These are phyloP conservation scores for Proteles cristata DNA, from an alignment of 2,113 vertebrate genomes.

Conservation along the genomic window DNA sequence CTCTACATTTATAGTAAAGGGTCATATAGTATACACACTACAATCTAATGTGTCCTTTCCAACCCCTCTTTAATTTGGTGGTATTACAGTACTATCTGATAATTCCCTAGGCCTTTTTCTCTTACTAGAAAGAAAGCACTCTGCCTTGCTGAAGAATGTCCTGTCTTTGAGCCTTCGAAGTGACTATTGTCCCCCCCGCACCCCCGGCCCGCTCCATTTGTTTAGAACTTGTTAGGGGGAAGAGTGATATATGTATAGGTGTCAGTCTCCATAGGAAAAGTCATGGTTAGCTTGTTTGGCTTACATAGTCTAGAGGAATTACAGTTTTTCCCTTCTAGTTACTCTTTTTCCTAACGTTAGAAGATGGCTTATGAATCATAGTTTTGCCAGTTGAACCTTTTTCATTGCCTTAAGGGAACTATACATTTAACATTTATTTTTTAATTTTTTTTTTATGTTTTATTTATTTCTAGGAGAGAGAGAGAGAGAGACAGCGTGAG, in stretches of 20 bases:
- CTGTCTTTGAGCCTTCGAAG: not conserved
- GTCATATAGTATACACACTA: not conserved
- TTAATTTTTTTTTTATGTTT: no score
- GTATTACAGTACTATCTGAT: not conserved
- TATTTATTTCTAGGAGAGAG: no score
- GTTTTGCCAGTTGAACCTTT: not conserved
- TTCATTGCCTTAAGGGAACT: constrained; percentile 1
- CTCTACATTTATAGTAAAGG: not conserved
- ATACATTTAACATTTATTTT: not conserved
- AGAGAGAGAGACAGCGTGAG: no score
- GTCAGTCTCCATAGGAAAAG: not conserved
- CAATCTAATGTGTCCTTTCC: not conserved
- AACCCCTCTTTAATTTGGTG: not conserved
- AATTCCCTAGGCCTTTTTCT: not conserved
- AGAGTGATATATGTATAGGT: not conserved
- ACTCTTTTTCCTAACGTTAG: not conserved
- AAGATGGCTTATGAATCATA: not conserved
- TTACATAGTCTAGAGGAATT: not conserved
- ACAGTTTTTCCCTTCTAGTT: not conserved
- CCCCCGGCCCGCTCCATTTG: not conserved
- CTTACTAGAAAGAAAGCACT: not conserved
- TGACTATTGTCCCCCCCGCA: not conserved
- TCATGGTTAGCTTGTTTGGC: not conserved
- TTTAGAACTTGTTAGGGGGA: not conserved
- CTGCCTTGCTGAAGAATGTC: not conserved